Evolutionary conservation across 2,113 vertebrate genomes (phyloP).

Genomic region (Vulpes vulpes): DNA sequence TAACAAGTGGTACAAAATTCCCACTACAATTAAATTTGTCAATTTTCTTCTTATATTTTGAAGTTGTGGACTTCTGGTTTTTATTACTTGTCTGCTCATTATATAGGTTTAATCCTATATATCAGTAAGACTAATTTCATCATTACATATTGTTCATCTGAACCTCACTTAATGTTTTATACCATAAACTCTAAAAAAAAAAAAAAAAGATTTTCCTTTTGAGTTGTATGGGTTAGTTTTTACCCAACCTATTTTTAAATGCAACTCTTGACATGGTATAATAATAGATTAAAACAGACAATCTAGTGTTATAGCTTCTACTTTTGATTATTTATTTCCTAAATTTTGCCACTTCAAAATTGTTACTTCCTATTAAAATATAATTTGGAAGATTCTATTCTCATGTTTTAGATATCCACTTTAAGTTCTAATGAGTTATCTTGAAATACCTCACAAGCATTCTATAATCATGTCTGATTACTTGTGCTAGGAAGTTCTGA

Average conservation of each 20-base stretch:
- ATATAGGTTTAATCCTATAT: background rate
- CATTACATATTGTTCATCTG: background rate
- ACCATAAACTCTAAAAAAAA: background rate
- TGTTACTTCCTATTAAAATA: background rate
- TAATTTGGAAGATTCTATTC: background rate
- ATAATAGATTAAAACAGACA: background rate
- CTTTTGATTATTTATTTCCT: background rate
- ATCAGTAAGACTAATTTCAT: background rate
- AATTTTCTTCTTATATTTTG: background rate
- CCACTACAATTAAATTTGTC: background rate
- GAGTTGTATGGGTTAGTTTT: conserved; percentile 11
- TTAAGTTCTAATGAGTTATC: background rate
- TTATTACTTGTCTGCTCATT: background rate
- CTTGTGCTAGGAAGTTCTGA: background rate
- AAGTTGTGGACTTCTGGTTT: conserved; percentile 1
- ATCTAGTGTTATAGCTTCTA: background rate
- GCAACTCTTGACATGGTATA: background rate
- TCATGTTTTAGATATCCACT: background rate
- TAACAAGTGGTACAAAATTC: background rate
- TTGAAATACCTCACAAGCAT: background rate
- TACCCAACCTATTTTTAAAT: background rate
- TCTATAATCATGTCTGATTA: background rate
- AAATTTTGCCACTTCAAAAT: background rate
- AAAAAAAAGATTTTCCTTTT: conserved; percentile 4
- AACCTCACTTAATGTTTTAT: background rate